Evolutionary conservation across 2,113 vertebrate genomes (phyloP), one percentile per base, ranked within the genome.

Genomic region (Oryctolagus cuniculus): DNA sequence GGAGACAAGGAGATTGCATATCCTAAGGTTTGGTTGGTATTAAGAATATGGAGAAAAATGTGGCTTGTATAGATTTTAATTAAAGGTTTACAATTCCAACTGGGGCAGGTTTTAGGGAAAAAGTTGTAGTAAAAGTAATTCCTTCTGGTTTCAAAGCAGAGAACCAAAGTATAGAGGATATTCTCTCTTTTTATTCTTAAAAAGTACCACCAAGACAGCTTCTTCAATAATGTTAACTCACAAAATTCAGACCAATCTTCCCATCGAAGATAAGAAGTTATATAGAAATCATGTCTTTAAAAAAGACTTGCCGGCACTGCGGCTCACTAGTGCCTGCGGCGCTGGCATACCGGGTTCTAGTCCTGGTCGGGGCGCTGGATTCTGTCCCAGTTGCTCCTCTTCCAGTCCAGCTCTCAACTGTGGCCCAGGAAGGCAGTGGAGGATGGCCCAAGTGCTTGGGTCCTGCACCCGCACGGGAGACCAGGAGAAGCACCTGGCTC

Each of bases 1-100:
- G 63, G 44, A 51, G 16, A 66, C 10, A 89, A 72, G 10, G 11
- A 80, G 11, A 88, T 10, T 69, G 1, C 31, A 66, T 58, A 34
- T 38, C 27, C 63, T n/a, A 80, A 70, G 34, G 73, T 21, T 72
- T 72, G 38, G 36, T 21, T 83, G 84, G 84, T 75, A 78, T 93
- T 66, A 22, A 17, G 12, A 88, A 77, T 86, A 85, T 89, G 73
- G 10, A 94, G 75, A 38, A 70, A 90, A 55, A 78, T 81, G 22
- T 81, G 55, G 25, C 13, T 92, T 91, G 9, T 31, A 3, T 64
- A 89, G 36, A 10, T 44, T 90, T 91, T 85, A 16, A 34, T 86
- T 80, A 94, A 85, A 27, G 17, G 21, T 29, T 19, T 88, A 21
- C 82, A 66, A 84, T 88, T 91, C n/a, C 73, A 88, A 24, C 2